A percentile compares a stretch with the other conserved stretches of the same genome.
Conservation (phyloP, 2,888 invertebrate genomes). For the Prionchulus punctatus region DNA sequence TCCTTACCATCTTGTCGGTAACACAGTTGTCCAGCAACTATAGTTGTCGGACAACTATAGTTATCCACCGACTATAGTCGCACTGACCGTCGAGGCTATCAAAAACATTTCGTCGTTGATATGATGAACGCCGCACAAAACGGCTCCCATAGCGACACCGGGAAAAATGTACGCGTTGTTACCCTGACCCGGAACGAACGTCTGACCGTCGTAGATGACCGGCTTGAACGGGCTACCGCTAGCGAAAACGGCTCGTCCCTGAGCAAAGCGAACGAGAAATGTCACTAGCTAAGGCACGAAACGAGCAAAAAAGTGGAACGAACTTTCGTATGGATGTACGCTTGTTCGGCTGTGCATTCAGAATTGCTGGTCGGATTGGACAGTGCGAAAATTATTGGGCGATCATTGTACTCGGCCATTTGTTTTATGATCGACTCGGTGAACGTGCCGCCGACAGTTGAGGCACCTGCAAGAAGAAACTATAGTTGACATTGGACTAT, state of each 20-base stretch:
- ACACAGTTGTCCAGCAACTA: too few relatives aligned
- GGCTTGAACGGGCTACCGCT: constrained; percentile 90
- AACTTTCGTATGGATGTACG: constrained; percentile 69
- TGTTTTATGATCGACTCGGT: constrained; percentile 62
- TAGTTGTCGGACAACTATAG: not conserved
- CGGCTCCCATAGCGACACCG: constrained; percentile 76
- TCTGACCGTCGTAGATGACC: constrained; percentile 58
- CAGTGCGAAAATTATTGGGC: constrained; percentile 86
- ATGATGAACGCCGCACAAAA: constrained; percentile 75
- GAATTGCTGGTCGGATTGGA: constrained; percentile 96
- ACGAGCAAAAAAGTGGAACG: constrained; percentile 13
- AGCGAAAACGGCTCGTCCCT: constrained; percentile 84
- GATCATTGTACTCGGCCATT: constrained; percentile 66
- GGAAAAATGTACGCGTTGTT: constrained; percentile 97
- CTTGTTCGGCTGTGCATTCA: constrained; percentile 97
- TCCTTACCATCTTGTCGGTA: too few relatives aligned
- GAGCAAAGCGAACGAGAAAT: constrained; percentile 14
- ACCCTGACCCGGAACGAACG: constrained; percentile 79
- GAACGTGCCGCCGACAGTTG: constrained; percentile 85
- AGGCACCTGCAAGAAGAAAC: constrained; percentile 50
- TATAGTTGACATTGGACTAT: too few relatives aligned
- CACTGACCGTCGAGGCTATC: too few relatives aligned
- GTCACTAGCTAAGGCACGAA: not conserved
- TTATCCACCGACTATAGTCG: too few relatives aligned
- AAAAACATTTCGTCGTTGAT: constrained; percentile 85